Evolutionary conservation across 2,888 invertebrate species (phyloP), one percentile per base, ranked within the genome.

Genomic region (Vanessa cardui): DNA sequence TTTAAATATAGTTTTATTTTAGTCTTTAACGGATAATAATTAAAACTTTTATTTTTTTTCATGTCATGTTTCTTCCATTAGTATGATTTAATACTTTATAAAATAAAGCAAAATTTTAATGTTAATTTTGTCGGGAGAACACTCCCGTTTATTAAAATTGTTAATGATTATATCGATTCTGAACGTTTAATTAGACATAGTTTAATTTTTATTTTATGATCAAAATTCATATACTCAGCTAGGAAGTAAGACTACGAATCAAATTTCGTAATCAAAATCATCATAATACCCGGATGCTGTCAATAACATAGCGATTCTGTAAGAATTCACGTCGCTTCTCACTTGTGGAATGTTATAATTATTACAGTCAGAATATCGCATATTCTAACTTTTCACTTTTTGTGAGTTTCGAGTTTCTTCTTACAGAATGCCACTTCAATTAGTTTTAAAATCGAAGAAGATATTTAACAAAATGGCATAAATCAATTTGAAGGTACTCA

Each of bases 201-300:
- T 61, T 65, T 72, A 77, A 78, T 73, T 75, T 80, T 74, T 80
- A 77, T 79, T 79, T 77, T 82, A 85, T 80, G 90, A 90, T 88
- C 90, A 90, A 90, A 84, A 82, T 81, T 81, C 73, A 83, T 89
- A 89, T 91, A 90, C 90, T 90, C 89, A 88, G 75, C 78, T 84
- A 84, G 84, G 73, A 74, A 66, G 63, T 85, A 86, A 83, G 82
- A 44, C 39, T 26, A 18, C 9, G 9, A 75, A 73, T 62, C 45
- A 70, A 62, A 54, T 26, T 15, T 54, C 31, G 58, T 52, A 54
- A 63, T 47, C 39, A 16, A 49, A 33, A 47, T 56, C 47, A 18
- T 58, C 9, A 8, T 9, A 56, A 12, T 33, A 33, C 52, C 12
- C 54, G 18, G 9, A 12, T 44, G 31, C 50, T 56, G 50, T 67